A percentile compares a stretch with the other conserved stretches of the same genome.
Conservation (phyloP, 2,888 invertebrate species). For the Aproaerema taeniolella region DNA sequence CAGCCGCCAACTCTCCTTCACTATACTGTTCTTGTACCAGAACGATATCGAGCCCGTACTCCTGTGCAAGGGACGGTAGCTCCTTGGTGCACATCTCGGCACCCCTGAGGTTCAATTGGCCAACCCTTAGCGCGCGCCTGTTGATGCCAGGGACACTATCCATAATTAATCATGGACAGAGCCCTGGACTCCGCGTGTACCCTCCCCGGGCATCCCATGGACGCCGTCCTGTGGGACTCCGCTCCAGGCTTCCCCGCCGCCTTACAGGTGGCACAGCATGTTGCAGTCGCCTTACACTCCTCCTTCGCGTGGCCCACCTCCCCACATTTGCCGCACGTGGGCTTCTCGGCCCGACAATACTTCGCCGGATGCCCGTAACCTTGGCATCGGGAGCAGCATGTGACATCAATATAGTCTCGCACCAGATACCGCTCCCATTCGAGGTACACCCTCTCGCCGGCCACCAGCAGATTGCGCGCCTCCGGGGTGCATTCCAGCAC, state of each 20-base stretch:
- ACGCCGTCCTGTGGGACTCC: constrained; percentile 29
- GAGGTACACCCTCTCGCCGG: neutral
- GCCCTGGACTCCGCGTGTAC: constrained; percentile 18
- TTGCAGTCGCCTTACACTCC: constrained; percentile 7
- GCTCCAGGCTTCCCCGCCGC: constrained; percentile 16
- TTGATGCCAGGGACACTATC: too few relatives aligned
- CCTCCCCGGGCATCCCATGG: constrained; percentile 83
- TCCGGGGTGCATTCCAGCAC: constrained; percentile 1
- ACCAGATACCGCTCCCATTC: constrained; percentile 14
- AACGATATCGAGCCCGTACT: constrained; percentile 18
- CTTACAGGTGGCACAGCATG: constrained; percentile 25
- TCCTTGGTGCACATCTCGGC: constrained; percentile 20
- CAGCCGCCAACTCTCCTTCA: neutral
- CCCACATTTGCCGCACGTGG: constrained; percentile 24
- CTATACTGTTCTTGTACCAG: constrained; percentile 28
- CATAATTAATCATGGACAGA: neutral
- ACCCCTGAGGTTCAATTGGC: constrained; percentile 2
- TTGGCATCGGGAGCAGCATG: constrained; percentile 29
- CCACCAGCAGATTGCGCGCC: constrained; percentile 5
- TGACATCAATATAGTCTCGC: constrained; percentile 14
- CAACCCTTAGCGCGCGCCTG: neutral
- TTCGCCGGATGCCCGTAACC: constrained; percentile 32
- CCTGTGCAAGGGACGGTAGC: constrained; percentile 16
- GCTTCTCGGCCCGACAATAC: constrained; percentile 17
- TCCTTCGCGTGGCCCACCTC: constrained; percentile 16